Evolutionary conservation across 2,113 vertebrate genomes (phyloP).

Genomic region (Pyxicephalus adspersus): DNA sequence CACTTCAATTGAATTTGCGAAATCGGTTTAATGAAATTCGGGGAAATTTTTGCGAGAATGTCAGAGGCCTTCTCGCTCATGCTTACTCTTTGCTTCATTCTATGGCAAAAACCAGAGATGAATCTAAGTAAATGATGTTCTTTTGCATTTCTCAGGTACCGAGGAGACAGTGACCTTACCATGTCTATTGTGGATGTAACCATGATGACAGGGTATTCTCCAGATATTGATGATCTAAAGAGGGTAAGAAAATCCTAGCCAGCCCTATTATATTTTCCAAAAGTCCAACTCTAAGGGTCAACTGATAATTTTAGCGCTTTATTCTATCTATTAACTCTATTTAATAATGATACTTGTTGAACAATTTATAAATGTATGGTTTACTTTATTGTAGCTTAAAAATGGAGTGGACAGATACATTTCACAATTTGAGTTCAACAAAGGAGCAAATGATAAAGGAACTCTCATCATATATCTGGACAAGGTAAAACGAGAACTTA

Average conservation of each 20-base stretch:
- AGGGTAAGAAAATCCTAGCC: conserved; percentile 33
- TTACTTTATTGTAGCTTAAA: conserved; percentile 65
- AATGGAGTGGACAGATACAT: conserved; percentile 72
- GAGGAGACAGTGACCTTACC: conserved; percentile 60
- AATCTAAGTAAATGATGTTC: too few relatives aligned
- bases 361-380: too few relatives aligned
- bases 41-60: too few relatives aligned
- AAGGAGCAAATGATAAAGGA: conserved; percentile 71
- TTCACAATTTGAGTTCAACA: conserved; percentile 76
- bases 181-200: conserved; percentile 75
- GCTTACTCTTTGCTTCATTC: too few relatives aligned
- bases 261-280: not conserved
- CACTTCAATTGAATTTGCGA: too few relatives aligned
- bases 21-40: too few relatives aligned
- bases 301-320: too few relatives aligned
- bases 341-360: too few relatives aligned
- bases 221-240: conserved; percentile 65
- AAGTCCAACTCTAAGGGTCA: too few relatives aligned
- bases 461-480: conserved; percentile 86
- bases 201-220: conserved; percentile 74
- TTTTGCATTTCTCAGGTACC: conserved; percentile 61
- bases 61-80: too few relatives aligned
- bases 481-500: conserved; percentile 69
- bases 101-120: too few relatives aligned
- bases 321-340: too few relatives aligned